Conservation (phyloP, 2,113 vertebrate genomes). For the Xenopus tropicalis region UCB_Xtro_10.0 CM004451.2:1832001-1832500, state of each 20-base stretch:
- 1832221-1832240: slow-evolving; percentile 87
- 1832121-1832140: slow-evolving; percentile 88
- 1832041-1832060: no score
- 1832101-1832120: slow-evolving; percentile 79
- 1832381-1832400: slow-evolving; percentile 82
- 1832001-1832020: no score
- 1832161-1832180: slow-evolving; percentile 85
- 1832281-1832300: slow-evolving; percentile 87
- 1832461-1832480: slow-evolving; percentile 89
- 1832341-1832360: neutral
- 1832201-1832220: slow-evolving; percentile 88
- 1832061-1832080: slow-evolving; percentile 64
- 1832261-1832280: slow-evolving; percentile 91
- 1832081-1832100: slow-evolving; percentile 84
- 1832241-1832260: slow-evolving; percentile 94
- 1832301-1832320: slow-evolving; percentile 48
- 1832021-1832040: neutral
- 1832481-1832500: slow-evolving; percentile 85
- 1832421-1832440: slow-evolving; percentile 90
- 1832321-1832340: no score
- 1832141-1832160: slow-evolving; percentile 86
- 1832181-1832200: slow-evolving; percentile 91
- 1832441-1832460: slow-evolving; percentile 89
- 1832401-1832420: slow-evolving; percentile 91
- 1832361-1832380: neutral